Conservation (phyloP, 2,888 invertebrate genomes). For the Cheilosia grossa region DNA sequence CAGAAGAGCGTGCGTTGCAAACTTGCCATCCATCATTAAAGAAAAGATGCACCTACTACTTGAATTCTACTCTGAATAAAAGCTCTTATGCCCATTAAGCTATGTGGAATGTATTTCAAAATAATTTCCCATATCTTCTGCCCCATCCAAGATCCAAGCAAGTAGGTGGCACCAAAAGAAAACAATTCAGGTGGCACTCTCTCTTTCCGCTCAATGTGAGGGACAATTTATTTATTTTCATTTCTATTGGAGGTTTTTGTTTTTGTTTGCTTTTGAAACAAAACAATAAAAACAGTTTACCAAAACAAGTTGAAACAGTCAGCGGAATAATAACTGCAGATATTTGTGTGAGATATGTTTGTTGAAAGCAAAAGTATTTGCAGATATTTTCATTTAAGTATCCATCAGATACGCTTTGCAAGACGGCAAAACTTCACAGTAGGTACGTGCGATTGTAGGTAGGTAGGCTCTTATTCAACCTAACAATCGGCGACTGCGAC, state of each 20-base stretch:
- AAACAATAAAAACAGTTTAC: constrained; percentile 6
- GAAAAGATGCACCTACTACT: too few species aligned
- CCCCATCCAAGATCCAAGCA: constrained; percentile 3
- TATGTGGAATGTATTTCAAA: neutral
- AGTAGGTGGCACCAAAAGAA: constrained; percentile 16
- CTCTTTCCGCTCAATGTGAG: constrained; percentile 50
- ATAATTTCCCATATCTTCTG: constrained; percentile 25
- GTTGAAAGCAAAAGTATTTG: constrained; percentile 68
- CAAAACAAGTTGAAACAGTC: constrained; percentile 43
- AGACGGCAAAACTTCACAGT: constrained; percentile 53
- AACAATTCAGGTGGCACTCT: constrained; percentile 59
- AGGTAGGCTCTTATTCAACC: constrained; percentile 58
- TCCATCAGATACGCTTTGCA: constrained; percentile 63
- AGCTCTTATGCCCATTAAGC: too few species aligned
- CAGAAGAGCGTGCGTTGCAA: too few species aligned
- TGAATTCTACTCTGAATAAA: too few species aligned
- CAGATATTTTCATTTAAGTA: constrained; percentile 72
- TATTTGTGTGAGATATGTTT: constrained; percentile 72
- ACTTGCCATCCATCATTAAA: too few species aligned
- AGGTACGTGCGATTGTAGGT: constrained; percentile 9
- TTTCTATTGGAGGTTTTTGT: neutral
- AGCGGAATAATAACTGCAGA: constrained; percentile 65
- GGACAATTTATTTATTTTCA: constrained; percentile 14
- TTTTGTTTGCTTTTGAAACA: neutral
- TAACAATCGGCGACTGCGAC: constrained; percentile 47